Percentiles rank a stretch among this genome's conserved stretches.
phyloP scores from a whole-genome alignment of 2,113 vertebrate genomes.

The Ptilorrhoa leucosticta region DNA sequence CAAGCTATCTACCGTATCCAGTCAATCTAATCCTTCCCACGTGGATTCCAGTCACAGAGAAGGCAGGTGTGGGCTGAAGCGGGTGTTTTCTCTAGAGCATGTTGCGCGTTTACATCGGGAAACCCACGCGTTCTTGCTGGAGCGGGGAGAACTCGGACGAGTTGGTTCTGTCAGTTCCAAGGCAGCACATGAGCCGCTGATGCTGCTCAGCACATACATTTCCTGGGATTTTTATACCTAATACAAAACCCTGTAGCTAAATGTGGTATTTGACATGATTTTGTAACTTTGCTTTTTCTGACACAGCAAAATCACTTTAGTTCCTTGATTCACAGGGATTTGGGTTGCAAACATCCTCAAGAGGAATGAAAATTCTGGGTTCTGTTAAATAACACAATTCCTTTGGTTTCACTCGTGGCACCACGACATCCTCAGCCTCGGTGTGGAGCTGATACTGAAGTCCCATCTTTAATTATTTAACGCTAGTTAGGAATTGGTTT shows the following conservation, averaged over 20 bases:
- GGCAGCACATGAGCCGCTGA: background rate
- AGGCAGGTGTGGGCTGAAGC: background rate
- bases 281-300: background rate
- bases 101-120: slow-evolving; percentile 59
- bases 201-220: background rate
- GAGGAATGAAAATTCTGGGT: background rate
- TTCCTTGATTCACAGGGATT: background rate
- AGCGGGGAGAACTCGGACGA: background rate
- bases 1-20: slow-evolving; percentile 58
- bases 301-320: background rate
- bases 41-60: background rate
- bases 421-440: background rate
- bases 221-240: background rate
- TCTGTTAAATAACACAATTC: background rate
- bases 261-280: background rate
- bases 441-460: background rate
- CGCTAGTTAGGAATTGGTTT: background rate
- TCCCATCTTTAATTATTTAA: background rate
- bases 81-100: slow-evolving; percentile 39
- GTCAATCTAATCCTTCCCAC: background rate
- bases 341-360: background rate
- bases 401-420: background rate
- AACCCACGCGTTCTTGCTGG: background rate
- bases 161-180: background rate
- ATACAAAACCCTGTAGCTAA: background rate